Base-by-base conservation (phyloP, 2,888 invertebrate genomes). In the Nemurella pictetii region DNA sequence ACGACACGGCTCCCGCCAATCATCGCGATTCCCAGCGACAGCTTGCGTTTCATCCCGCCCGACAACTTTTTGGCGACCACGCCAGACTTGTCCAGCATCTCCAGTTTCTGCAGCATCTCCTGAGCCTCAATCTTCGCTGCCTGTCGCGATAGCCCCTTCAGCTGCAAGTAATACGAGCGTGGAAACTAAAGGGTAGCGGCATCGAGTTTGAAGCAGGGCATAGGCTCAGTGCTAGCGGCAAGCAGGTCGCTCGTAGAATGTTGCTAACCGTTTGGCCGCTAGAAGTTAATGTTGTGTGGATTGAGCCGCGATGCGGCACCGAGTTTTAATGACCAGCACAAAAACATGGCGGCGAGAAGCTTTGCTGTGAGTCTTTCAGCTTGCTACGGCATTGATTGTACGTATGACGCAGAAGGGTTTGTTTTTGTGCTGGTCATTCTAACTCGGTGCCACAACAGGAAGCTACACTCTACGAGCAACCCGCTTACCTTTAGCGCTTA, bases 1-100 rank as follows among this genome's bases (percentile, higher is more conserved):
- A 95, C 88, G 87, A 92, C 92, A 87, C 91, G 93, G 20, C 97
- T 95, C 87, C 94, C 94, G 0, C 97, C 97, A 72, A 97, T 93
- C 80, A 97, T 92, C 0, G 98, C 96, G 89, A 97, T 96, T 32
- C 95, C 97, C 28, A 98, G 92, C 81, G 96, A 97, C 74, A 98
- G 90, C 87, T 97, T 95, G 84, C 98, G 93, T 90, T 97, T 96
- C 94, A 98, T 98, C 15, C 98, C 98, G n/a, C 98, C 98, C 0
- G 98, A 98, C 85, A 98, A 91, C 83, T 93, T 92, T 28, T 90
- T 89, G 0, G 95, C 94, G 86, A 93, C 89, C 35, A 91, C 90
- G 87, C 94, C 88, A 0, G 91, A 91, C 89, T 97, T 97, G 0
- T 93, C 92, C 0, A 88, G 88, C 82, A 97, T 89, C 87, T 94